Base-by-base conservation (phyloP, 2,797 vertebrate species). In the Parauchenoglanis ngamensis region DNA sequence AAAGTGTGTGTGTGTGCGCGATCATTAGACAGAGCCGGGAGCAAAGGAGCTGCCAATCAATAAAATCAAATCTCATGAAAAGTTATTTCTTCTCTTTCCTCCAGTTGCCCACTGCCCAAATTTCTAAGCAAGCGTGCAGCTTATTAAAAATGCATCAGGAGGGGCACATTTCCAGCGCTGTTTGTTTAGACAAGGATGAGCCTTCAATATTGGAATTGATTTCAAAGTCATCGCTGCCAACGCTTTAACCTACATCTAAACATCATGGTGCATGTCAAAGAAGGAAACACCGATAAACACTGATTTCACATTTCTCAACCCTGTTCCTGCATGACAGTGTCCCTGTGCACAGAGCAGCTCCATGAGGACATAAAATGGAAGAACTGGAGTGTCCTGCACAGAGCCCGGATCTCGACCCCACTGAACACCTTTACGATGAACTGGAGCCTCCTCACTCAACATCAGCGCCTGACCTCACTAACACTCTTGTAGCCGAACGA, bases 91-190 rank as follows among this genome's bases (percentile, higher is more conserved):
- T 25, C 59, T n/a, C 80, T 57, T 25, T 86, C 56, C 61, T 84
- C 46, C 82, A 77, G 59, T 59, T 72, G 82, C 59, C n/a, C 84
- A 44, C 59, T 6, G 68, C 46, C 81, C 77, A 85, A 75, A 84
- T 89, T 86, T 79, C 73, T 7, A n/a, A 75, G 67, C 8, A 19
- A 63, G 70, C 61, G 13, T 0, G 40, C 31, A 15, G 54, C 88
- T 87, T 86, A 91, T 91, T 90, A 90, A 86, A 89, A 86, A 87
- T 85, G 83, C 40, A 89, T 89, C 83, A 85, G 70, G 54, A 78
- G 76, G 57, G 72, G 81, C 65, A 63, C 88, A 83, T 70, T 57
- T 70, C 54, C 81, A 40, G 82, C 65, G n/a, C 21, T 86, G 88
- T 87, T 90, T 89, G 79, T 88, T 89, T 86, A 84, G 86, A 78